These are phyloP conservation scores for Andrena minutula DNA, from an alignment of 2,888 invertebrate genomes.

Conservation along the genomic window DNA sequence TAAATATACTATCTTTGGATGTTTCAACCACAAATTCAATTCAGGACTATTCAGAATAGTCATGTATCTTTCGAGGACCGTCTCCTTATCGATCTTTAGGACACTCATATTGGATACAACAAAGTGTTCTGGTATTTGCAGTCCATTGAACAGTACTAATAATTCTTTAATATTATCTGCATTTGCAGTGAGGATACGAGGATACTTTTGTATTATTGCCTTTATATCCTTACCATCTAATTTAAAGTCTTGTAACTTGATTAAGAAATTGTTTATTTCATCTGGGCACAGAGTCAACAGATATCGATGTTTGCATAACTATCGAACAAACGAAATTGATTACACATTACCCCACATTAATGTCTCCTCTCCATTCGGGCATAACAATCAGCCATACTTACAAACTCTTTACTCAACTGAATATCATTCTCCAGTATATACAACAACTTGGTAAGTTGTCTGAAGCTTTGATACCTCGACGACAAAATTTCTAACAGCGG, in stretches of 20 bases:
- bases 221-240: constrained; percentile 87
- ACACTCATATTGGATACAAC: constrained; percentile 87
- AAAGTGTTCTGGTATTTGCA: constrained; percentile 86
- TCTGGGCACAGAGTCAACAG: constrained; percentile 87
- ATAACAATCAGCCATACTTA: constrained; percentile 29
- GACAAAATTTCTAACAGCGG: constrained; percentile 85
- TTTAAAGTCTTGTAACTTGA: constrained; percentile 86
- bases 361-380: not conserved
- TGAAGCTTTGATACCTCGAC: constrained; percentile 85
- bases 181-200: constrained; percentile 87
- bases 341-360: not conserved
- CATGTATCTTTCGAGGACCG: constrained; percentile 87
- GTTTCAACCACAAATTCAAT: constrained; percentile 87
- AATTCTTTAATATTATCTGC: constrained; percentile 87
- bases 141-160: constrained; percentile 85
- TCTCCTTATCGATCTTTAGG: constrained; percentile 87
- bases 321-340: constrained; percentile 18
- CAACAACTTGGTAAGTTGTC: not conserved
- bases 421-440: constrained; percentile 83
- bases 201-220: constrained; percentile 86
- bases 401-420: constrained; percentile 82
- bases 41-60: constrained; percentile 87
- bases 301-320: constrained; percentile 87
- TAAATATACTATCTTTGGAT: constrained; percentile 87
- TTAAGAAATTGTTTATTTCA: constrained; percentile 87